These are phyloP conservation scores for Patella ulyssiponensis DNA, from an alignment of 2,888 invertebrate species.

Conservation along the genomic window DNA sequence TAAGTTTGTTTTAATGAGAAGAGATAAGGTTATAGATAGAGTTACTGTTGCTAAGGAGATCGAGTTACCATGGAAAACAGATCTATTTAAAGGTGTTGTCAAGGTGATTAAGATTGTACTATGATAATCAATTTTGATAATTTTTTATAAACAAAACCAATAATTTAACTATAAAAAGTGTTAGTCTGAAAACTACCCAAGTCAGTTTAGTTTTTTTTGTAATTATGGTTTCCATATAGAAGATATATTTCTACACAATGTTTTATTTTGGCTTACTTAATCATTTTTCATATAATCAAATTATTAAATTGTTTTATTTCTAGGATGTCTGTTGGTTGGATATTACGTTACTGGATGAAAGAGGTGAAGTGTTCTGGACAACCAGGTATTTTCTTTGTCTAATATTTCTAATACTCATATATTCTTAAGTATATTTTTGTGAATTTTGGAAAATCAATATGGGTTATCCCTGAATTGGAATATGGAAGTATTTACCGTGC, in stretches of 20 bases:
- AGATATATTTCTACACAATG: too few species aligned
- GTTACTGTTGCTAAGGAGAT: conserved; percentile 38
- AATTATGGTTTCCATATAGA: too few species aligned
- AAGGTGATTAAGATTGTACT: conserved; percentile 43
- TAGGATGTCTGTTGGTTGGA: conserved; percentile 59
- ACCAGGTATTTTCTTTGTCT: conserved; percentile 42
- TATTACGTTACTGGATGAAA: conserved; percentile 58
- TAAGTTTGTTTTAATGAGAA: conserved; percentile 36
- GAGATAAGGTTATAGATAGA: conserved; percentile 38
- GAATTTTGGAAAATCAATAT: not conserved
- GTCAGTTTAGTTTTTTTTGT: too few species aligned
- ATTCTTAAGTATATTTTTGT: conserved; percentile 1
- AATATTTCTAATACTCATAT: not conserved
- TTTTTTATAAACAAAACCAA: too few species aligned
- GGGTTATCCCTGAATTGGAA: too few species aligned
- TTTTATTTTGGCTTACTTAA: not conserved
- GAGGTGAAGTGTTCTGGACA: conserved; percentile 56
- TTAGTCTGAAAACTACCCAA: too few species aligned
- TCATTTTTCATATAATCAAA: not conserved
- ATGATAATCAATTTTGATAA: too few species aligned
- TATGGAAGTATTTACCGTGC: too few species aligned
- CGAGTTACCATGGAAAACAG: conserved; percentile 63
- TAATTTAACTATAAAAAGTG: too few species aligned
- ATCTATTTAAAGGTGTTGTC: conserved; percentile 58
- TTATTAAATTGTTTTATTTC: too few species aligned